A percentile compares a stretch with the other conserved stretches of the same genome.
These are phyloP conservation scores for Ascaphus truei DNA, from an alignment of 2,113 vertebrate species.

Conservation along the genomic window DNA sequence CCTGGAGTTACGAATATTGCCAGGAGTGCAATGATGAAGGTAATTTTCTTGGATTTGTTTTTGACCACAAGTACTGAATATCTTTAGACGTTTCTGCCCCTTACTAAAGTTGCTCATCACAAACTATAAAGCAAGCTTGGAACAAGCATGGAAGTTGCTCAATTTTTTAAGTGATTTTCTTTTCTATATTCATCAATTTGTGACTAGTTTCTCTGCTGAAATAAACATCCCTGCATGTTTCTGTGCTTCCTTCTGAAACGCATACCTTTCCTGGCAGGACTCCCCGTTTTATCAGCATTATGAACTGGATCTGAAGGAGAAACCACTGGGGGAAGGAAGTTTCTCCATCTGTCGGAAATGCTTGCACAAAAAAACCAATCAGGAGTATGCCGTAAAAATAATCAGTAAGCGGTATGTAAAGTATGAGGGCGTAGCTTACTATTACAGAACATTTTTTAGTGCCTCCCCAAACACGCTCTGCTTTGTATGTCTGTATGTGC, in stretches of 20 bases:
- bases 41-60: conserved; percentile 47
- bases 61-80: background rate
- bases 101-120: too few relatives aligned
- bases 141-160: conserved; percentile 18
- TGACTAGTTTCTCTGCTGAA: background rate
- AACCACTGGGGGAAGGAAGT: conserved; percentile 89
- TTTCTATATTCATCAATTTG: too few relatives aligned
- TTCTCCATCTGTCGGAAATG: conserved; percentile 97
- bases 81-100: background rate
- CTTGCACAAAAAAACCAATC: conserved; percentile 88
- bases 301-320: conserved; percentile 90
- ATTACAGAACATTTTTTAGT: too few relatives aligned
- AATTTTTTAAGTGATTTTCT: conserved; percentile 1
- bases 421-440: too few relatives aligned
- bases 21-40: conserved; percentile 97
- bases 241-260: background rate
- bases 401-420: conserved; percentile 89
- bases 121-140: background rate
- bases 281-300: conserved; percentile 95
- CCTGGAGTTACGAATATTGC: conserved; percentile 83
- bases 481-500: too few relatives aligned
- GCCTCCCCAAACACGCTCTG: too few relatives aligned
- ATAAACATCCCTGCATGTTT: background rate
- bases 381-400: conserved; percentile 93
- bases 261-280: conserved; percentile 68